phyloP scores from a whole-genome alignment of 2,888 invertebrate species.

The Agelastica alni region DNA sequence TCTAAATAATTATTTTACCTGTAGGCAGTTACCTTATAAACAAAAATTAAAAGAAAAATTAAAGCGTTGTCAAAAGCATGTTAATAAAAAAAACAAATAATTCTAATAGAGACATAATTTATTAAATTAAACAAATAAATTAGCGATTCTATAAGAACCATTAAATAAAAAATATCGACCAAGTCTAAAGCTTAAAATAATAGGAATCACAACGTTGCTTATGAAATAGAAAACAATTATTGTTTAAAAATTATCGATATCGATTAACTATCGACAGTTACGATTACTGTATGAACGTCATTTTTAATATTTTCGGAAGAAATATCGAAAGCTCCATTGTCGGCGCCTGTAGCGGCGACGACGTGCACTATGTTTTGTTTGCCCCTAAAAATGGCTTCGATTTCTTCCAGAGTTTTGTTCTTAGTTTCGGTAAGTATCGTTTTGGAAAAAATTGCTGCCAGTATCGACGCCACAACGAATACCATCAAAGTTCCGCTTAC shows the following conservation, averaged over 20 bases:
- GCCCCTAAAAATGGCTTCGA: slow-evolving; percentile 66
- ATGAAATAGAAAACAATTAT: background rate
- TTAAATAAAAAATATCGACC: slow-evolving; percentile 1
- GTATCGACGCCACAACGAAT: slow-evolving; percentile 64
- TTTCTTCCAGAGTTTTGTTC: slow-evolving; percentile 69
- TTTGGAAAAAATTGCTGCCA: slow-evolving; percentile 66
- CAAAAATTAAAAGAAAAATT: background rate
- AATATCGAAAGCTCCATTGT: slow-evolving; percentile 42
- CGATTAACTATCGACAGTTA: slow-evolving; percentile 5
- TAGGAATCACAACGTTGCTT: slow-evolving; percentile 25
- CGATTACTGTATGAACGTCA: background rate
- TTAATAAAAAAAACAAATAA: slow-evolving; percentile 2
- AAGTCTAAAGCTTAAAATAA: slow-evolving; percentile 3
- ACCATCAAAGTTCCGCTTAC: slow-evolving; percentile 69
- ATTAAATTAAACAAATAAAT: slow-evolving; percentile 26
- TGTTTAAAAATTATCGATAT: background rate
- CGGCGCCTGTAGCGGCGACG: slow-evolving; percentile 48
- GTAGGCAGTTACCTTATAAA: too few species aligned
- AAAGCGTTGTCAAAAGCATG: background rate
- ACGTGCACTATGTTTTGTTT: slow-evolving; percentile 36
- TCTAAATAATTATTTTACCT: too few species aligned
- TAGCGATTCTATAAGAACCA: slow-evolving; percentile 32
- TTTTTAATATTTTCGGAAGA: slow-evolving; percentile 32
- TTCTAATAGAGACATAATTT: slow-evolving; percentile 11
- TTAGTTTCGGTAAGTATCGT: slow-evolving; percentile 71